A percentile compares a stretch with the other conserved stretches of the same genome.
Evolutionary conservation across 2,113 vertebrate species (phyloP).

Genomic region (Neotoma lepida): DNA sequence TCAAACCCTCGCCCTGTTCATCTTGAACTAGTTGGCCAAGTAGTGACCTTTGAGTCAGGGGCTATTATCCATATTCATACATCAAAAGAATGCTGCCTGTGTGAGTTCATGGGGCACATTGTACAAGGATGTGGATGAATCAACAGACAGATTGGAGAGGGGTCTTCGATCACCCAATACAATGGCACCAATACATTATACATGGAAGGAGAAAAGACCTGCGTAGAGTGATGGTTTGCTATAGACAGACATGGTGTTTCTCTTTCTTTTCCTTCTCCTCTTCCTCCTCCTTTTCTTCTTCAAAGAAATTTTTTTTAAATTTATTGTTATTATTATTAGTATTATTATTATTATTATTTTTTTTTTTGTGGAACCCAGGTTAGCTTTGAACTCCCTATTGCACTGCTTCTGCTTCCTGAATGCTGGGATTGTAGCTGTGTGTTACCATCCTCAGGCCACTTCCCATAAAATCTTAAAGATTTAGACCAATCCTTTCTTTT

Average conservation of each 20-base stretch:
- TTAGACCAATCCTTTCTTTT: neutral
- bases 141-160: neutral
- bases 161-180: neutral
- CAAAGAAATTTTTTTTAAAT: neutral
- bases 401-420: neutral
- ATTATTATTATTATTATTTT: no score
- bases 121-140: neutral
- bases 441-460: neutral
- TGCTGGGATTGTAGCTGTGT: neutral
- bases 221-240: neutral
- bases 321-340: no score
- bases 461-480: neutral
- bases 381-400: neutral
- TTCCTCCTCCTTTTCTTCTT: no score
- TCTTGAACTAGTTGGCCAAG: neutral
- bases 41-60: neutral
- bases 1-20: neutral
- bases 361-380: neutral
- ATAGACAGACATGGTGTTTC: neutral
- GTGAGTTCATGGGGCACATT: neutral
- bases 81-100: neutral
- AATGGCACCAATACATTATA: neutral
- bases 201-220: neutral
- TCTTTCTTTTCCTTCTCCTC: neutral
- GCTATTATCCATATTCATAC: neutral